phyloP scores from a whole-genome alignment of 2,113 vertebrate genomes.

The Callospermophilus lateralis region DNA sequence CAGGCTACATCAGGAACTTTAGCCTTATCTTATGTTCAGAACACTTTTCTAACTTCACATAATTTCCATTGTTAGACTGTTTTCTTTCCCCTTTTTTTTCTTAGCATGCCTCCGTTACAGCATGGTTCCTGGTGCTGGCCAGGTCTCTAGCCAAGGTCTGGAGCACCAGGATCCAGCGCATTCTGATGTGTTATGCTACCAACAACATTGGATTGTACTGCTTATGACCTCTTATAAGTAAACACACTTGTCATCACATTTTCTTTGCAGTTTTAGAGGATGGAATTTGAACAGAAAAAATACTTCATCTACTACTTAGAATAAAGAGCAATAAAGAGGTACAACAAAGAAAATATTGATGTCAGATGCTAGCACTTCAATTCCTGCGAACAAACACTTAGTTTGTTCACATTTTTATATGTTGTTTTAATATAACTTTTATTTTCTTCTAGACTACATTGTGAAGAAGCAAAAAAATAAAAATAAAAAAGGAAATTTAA shows the following conservation, averaged over 20 bases:
- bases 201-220: neutral
- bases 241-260: neutral
- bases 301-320: neutral
- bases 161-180: neutral
- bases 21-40: neutral
- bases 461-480: neutral
- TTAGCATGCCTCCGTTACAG: neutral
- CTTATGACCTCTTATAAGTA: neutral
- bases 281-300: neutral
- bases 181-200: neutral
- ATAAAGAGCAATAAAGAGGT: neutral
- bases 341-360: neutral
- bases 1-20: neutral
- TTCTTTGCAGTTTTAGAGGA: neutral
- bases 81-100: neutral
- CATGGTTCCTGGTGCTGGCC: too few species aligned
- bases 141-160: neutral
- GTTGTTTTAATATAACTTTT: neutral
- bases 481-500: too few species aligned
- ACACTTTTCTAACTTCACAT: neutral
- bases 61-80: neutral
- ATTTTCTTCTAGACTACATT: neutral
- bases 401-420: neutral
- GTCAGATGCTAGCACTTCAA: neutral
- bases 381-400: neutral